Percentiles rank a stretch among this genome's conserved stretches.
These are phyloP conservation scores for Bursaphelenchus mucronatus DNA, from an alignment of 1,140 invertebrate species.

Conservation along the genomic window DNA sequence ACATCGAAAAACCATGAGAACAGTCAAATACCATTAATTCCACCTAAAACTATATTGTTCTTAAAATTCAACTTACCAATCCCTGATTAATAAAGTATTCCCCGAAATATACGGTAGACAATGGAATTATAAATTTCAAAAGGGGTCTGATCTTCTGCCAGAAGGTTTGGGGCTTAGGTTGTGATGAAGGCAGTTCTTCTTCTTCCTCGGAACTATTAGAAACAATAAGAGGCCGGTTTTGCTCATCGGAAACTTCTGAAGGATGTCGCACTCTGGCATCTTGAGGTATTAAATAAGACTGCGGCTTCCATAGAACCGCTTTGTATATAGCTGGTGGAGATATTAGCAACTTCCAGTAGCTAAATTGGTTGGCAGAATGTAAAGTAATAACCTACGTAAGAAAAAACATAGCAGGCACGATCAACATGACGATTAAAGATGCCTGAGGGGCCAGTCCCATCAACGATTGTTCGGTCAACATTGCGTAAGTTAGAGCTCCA, in stretches of 20 bases:
- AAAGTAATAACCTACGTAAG: slow-evolving; percentile 31
- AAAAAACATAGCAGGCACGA: slow-evolving; percentile 45
- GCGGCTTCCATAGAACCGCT: not conserved
- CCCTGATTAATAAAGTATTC: slow-evolving; percentile 89
- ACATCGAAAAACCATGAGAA: slow-evolving; percentile 67
- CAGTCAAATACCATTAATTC: slow-evolving; percentile 71
- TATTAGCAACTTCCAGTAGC: slow-evolving; percentile 5
- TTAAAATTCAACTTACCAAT: slow-evolving; percentile 62
- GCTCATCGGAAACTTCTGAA: not conserved
- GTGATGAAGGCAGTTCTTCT: no score
- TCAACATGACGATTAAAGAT: slow-evolving; percentile 45
- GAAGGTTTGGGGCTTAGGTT: not conserved
- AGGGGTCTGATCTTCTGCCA: slow-evolving; percentile 61
- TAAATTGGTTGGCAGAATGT: slow-evolving; percentile 1
- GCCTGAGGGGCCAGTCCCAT: slow-evolving; percentile 34
- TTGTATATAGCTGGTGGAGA: slow-evolving; percentile 12
- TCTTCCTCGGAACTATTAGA: not conserved
- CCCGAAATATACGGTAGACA: slow-evolving; percentile 75
- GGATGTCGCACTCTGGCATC: not conserved
- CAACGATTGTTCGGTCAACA: slow-evolving; percentile 45
- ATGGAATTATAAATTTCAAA: slow-evolving; percentile 75
- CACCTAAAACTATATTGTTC: slow-evolving; percentile 65
- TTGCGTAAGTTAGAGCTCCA: slow-evolving; percentile 53
- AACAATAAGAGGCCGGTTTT: not conserved
- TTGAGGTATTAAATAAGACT: slow-evolving; percentile 14